Percentiles rank a stretch among this genome's conserved stretches.
phyloP scores from a whole-genome alignment of 2,113 vertebrate genomes.

The Micromys minutus region DNA sequence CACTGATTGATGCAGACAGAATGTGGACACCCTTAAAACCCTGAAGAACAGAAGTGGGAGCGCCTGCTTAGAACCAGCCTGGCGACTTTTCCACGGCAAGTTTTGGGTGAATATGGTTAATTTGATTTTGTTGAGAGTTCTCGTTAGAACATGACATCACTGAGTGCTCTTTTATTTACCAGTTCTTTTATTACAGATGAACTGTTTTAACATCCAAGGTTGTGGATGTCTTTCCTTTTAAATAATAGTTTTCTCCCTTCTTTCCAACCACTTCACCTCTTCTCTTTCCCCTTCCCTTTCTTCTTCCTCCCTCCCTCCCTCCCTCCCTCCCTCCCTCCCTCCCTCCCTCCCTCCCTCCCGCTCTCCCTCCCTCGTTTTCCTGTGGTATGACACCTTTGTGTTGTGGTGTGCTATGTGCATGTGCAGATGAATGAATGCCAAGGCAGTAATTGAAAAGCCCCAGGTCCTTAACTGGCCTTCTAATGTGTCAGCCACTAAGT shows the following conservation, averaged over 20 bases:
- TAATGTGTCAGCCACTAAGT: not conserved
- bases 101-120: not conserved
- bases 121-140: not conserved
- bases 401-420: not conserved
- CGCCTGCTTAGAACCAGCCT: not conserved
- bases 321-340: not conserved
- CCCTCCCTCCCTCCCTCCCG: not conserved
- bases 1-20: not conserved
- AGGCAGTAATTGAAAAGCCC: not conserved
- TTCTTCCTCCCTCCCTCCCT: not conserved
- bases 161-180: not conserved
- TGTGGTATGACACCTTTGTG: not conserved
- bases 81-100: not conserved
- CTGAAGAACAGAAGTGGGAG: not conserved
- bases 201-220: not conserved
- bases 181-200: not conserved
- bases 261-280: not conserved
- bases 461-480: not conserved
- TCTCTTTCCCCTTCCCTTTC: accelerated
- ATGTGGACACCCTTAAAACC: not conserved
- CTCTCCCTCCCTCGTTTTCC: not conserved
- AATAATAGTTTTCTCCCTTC: not conserved
- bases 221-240: not conserved
- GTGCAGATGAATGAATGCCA: not conserved
- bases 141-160: not conserved